These are phyloP conservation scores for Steinernema khuongi DNA, from an alignment of 1,140 invertebrate species.

Conservation along the genomic window DNA sequence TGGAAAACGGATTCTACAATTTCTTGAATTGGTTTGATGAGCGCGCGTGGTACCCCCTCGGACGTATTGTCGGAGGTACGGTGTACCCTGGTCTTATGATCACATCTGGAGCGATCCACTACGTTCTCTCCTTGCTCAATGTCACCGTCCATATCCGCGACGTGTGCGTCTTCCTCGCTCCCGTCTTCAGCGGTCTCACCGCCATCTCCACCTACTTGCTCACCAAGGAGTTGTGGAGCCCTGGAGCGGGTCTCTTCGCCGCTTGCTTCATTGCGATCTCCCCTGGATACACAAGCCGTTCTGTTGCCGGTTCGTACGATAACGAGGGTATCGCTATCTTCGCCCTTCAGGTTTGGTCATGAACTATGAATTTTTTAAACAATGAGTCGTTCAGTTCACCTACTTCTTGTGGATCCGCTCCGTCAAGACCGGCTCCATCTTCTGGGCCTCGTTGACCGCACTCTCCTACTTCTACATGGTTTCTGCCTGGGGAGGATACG, in stretches of 20 bases:
- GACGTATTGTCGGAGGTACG: slow-evolving; percentile 81
- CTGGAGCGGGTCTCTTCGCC: slow-evolving; percentile 92
- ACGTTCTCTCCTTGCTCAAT: slow-evolving; percentile 80
- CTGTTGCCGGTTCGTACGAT: slow-evolving; percentile 98
- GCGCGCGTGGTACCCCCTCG: slow-evolving; percentile 96
- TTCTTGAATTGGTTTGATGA: slow-evolving; percentile 99
- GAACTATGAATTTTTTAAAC: too few relatives aligned
- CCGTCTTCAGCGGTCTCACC: slow-evolving; percentile 94
- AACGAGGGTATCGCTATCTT: slow-evolving; percentile 99
- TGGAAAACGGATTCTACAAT: slow-evolving; percentile 97
- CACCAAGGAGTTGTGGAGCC: slow-evolving; percentile 89
- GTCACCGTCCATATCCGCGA: slow-evolving; percentile 97
- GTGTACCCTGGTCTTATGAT: slow-evolving; percentile 98
- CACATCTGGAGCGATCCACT: slow-evolving; percentile 93
- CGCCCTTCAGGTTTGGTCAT: too few relatives aligned
- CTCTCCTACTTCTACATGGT: slow-evolving; percentile 99
- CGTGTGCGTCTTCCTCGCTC: slow-evolving; percentile 97
- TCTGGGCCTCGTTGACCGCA: slow-evolving; percentile 85
- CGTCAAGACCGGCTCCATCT: slow-evolving; percentile 91
- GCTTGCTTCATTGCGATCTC: slow-evolving; percentile 98
- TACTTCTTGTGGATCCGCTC: slow-evolving; percentile 73
- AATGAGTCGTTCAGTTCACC: slow-evolving; percentile 57
- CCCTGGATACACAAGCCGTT: slow-evolving; percentile 95
- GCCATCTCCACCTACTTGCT: slow-evolving; percentile 92
- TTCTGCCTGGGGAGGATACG: slow-evolving; percentile 99